These are phyloP conservation scores for Antheraea pernyi DNA, from an alignment of 1,140 invertebrate species.

Conservation along the genomic window DNA sequence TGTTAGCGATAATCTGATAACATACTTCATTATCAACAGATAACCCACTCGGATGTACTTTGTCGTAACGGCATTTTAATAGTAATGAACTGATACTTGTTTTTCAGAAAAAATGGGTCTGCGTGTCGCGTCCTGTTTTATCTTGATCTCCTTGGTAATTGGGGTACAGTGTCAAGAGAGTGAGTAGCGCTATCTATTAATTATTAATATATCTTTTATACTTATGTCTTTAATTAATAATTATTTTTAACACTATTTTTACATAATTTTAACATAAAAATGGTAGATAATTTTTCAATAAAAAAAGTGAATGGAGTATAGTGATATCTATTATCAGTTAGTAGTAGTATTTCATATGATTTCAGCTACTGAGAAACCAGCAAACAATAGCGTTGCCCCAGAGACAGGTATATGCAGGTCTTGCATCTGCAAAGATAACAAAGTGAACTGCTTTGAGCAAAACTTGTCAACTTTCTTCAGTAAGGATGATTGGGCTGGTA, in stretches of 20 bases:
- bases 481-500: slow-evolving; percentile 62
- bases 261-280: too few species aligned
- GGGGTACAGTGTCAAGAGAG: slow-evolving; percentile 15
- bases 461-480: slow-evolving; percentile 57
- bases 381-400: slow-evolving; percentile 28
- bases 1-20: not conserved
- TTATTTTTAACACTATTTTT: too few species aligned
- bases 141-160: slow-evolving; percentile 7
- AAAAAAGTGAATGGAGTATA: not conserved
- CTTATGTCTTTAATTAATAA: not conserved
- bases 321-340: slow-evolving; percentile 24
- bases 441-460: slow-evolving; percentile 59
- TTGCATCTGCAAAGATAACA: slow-evolving; percentile 52
- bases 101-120: slow-evolving; percentile 18
- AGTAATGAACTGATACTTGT: not conserved
- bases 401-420: slow-evolving; percentile 55
- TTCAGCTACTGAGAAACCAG: slow-evolving; percentile 22
- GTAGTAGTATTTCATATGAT: slow-evolving; percentile 14
- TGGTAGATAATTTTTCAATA: too few species aligned
- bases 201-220: not conserved
- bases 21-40: not conserved
- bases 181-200: slow-evolving; percentile 18
- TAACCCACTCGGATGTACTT: not conserved
- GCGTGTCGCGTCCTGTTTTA: slow-evolving; percentile 9
- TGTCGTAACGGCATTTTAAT: not conserved